Conservation (phyloP, 2,113 vertebrate genomes). For the Neotragus pygmaeus region DNA sequence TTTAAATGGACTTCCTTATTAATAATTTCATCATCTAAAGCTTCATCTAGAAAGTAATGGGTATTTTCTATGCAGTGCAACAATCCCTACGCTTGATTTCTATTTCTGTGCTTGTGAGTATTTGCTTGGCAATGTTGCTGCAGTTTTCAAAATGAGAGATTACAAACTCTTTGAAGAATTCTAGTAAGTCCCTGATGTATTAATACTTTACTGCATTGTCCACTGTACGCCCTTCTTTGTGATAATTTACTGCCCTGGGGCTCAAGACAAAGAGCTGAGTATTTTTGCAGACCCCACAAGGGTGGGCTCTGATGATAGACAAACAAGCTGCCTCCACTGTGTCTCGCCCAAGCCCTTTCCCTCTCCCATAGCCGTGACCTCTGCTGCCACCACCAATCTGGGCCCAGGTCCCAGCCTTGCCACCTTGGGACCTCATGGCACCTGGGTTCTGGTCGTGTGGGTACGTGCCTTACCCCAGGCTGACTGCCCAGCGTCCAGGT, state of each 20-base stretch:
- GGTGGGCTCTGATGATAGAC: not conserved
- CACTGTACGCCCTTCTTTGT: not conserved
- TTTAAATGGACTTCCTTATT: not conserved
- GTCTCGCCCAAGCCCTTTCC: not conserved
- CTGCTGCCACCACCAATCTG: not conserved
- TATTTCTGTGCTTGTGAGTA: not conserved
- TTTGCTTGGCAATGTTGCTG: not conserved
- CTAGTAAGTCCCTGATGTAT: not conserved
- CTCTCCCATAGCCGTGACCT: not conserved
- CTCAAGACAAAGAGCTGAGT: not conserved
- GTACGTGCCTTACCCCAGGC: not conserved
- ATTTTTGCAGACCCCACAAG: not conserved
- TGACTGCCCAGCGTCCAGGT: not conserved
- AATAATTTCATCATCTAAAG: not conserved
- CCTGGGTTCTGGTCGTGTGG: not conserved
- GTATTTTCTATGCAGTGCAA: not conserved
- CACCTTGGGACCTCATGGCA: not conserved
- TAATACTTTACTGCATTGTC: not conserved
- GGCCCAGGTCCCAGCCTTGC: not conserved
- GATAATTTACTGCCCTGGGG: not conserved
- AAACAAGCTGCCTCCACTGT: not conserved
- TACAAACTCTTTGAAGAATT: not conserved
- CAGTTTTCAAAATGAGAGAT: not conserved
- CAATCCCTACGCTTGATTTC: not conserved
- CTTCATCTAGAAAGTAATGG: not conserved